Conservation (phyloP, 2,888 invertebrate species). For the Conchocele bisecta region DNA sequence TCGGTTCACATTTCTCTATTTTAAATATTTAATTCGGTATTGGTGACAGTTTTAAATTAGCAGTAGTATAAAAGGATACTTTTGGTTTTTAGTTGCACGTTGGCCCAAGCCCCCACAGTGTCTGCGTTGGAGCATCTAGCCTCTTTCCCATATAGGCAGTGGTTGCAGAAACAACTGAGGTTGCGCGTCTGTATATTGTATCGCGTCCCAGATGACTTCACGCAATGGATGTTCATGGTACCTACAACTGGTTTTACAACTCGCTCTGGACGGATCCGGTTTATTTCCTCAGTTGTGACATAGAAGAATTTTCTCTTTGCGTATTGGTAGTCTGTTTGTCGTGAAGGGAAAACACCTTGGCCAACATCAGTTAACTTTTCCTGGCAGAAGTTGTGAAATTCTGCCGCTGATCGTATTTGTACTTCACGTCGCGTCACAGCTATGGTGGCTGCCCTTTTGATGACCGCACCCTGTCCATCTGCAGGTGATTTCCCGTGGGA, state of each 20-base stretch:
- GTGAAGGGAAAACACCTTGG: constrained; percentile 17
- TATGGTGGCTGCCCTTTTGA: constrained; percentile 16
- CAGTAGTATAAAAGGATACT: too few species aligned
- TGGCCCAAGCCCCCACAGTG: too few species aligned
- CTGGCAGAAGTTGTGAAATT: constrained; percentile 20
- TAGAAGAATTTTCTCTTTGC: constrained; percentile 7
- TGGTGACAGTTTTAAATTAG: too few species aligned
- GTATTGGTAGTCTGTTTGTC: constrained; percentile 5
- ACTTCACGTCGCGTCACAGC: constrained; percentile 9
- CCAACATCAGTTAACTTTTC: constrained; percentile 13
- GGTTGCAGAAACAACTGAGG: background rate
- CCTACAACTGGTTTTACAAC: background rate
- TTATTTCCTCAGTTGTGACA: constrained; percentile 1
- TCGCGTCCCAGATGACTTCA: background rate
- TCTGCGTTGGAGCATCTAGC: too few species aligned
- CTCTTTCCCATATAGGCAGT: too few species aligned
- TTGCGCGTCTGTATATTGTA: background rate
- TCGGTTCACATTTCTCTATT: too few species aligned
- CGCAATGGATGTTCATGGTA: constrained; percentile 5
- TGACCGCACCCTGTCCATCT: constrained; percentile 10
- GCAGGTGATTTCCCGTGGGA: background rate
- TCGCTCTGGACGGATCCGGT: background rate
- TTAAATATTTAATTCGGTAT: too few species aligned
- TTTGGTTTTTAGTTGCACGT: too few species aligned
- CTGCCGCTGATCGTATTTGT: constrained; percentile 13